Base-by-base conservation (phyloP, 2,113 vertebrate species). In the Takifugu bimaculatus region DNA sequence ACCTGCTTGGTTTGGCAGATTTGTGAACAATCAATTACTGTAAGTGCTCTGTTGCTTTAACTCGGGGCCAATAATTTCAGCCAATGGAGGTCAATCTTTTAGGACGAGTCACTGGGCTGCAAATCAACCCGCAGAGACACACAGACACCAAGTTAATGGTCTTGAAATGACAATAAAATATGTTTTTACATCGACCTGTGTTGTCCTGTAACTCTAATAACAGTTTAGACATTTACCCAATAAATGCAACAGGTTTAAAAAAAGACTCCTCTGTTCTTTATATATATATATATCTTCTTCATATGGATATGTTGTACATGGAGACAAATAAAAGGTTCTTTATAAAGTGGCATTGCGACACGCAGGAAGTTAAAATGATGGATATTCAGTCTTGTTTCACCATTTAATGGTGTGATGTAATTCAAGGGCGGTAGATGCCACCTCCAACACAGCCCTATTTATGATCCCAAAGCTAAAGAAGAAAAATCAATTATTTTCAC, bases 21-120 rank as follows among this genome's bases (percentile, higher is more conserved):
- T 85, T 71, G 68, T 75, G 25, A 76, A 65, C 49, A 4, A 80
- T 79, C 57, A 80, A 86, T 86, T 78, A 84, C 65, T 65, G 4
- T 76, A 85, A 89, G 78, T 80, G 79, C 72, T 74, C 44, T 4
- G 53, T 53, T 57, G 60, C 72, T 78, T 80, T 82, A 81, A 85
- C 80, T 51, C 39, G 42, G 10, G 62, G 68, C 60, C 50, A 44
- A 57, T 83, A 55, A 81, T 65, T 65, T 56, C 60, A 54, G 68
- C 13, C 27, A 2, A 48, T 56, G 54, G 60, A 77, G 85, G 79
- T 81, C 71, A 68, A 72, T 55, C 44, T 62, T 78, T 74, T 77
- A 68, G 14, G 73, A 75, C 52, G 55, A 57, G 45, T 72, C 61
- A 50, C 65, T 42, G 49, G 58, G 52, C 39, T 53, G 35, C 76